Evolutionary conservation across 2,113 vertebrate genomes (phyloP).

Genomic region (Indri indri): DNA sequence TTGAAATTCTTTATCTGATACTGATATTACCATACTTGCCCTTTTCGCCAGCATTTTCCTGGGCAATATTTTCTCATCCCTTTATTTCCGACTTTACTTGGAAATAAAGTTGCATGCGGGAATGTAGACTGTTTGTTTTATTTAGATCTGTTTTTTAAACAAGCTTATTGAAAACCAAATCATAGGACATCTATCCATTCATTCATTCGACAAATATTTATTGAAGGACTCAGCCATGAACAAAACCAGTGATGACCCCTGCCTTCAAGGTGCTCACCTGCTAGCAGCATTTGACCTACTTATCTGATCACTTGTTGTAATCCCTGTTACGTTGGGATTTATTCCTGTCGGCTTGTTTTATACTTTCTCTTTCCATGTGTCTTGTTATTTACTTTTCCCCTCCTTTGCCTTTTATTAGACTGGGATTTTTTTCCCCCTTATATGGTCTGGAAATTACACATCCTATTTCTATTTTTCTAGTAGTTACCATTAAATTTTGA

Average conservation of each 20-base stretch:
- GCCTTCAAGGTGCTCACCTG: fast-evolving
- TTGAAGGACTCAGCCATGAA: not conserved
- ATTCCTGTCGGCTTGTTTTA: not conserved
- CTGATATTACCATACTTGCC: not conserved
- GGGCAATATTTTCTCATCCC: not conserved
- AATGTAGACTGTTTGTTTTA: not conserved
- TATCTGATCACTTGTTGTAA: fast-evolving
- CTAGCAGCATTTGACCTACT: not conserved
- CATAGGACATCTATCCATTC: not conserved
- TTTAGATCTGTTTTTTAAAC: conserved; percentile 16
- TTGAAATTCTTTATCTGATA: not conserved
- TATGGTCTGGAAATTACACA: not conserved
- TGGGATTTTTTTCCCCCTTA: not conserved
- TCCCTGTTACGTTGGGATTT: not conserved
- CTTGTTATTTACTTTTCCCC: not conserved
- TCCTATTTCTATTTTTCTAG: conserved; percentile 19
- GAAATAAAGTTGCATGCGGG: too few species aligned
- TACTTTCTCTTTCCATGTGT: not conserved
- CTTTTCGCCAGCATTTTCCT: not conserved
- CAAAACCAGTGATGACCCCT: not conserved
- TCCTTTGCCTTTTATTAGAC: not conserved
- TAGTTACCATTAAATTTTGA: not conserved
- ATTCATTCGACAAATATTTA: not conserved
- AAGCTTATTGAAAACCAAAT: not conserved
- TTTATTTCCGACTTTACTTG: not conserved